Evolutionary conservation across 2,113 vertebrate genomes (phyloP).

Genomic region (Protomyctophum bolini): DNA sequence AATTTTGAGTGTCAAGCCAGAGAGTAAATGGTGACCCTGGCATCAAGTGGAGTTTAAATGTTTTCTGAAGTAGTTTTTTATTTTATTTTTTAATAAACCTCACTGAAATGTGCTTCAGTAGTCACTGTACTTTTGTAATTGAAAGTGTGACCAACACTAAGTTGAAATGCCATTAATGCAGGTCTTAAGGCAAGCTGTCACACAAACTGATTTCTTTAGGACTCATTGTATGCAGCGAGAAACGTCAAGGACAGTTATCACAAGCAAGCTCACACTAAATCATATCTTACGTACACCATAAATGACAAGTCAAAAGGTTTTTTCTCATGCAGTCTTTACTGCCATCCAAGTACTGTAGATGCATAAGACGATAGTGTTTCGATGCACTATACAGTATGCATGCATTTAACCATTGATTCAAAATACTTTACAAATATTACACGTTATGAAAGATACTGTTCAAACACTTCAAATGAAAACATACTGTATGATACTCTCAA

Average conservation of each 20-base stretch:
- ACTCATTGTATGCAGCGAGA: not conserved
- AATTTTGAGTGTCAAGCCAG: conserved; percentile 27
- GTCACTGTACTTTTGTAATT: conserved; percentile 25
- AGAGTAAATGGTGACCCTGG: conserved; percentile 2
- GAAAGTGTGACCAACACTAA: not conserved
- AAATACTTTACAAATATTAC: not conserved
- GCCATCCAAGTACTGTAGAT: too few species aligned
- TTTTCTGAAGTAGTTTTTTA: conserved; percentile 23
- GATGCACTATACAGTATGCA: too few species aligned
- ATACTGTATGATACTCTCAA: not conserved
- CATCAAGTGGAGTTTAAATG: conserved; percentile 30
- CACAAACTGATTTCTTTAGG: not conserved
- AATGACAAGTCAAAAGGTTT: not conserved
- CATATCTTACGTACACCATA: not conserved
- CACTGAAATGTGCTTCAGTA: not conserved
- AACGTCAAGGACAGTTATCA: not conserved
- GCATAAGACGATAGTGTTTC: too few species aligned
- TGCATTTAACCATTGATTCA: too few species aligned
- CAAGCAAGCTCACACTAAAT: not conserved
- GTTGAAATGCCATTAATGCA: conserved; percentile 28
- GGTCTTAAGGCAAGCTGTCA: not conserved
- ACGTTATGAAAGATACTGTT: not conserved
- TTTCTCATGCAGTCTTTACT: not conserved
- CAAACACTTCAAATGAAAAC: not conserved
- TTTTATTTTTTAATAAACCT: conserved; percentile 36